Base-by-base conservation (phyloP, 2,888 invertebrate genomes). In the Synanthedon tipuliformis region DNA sequence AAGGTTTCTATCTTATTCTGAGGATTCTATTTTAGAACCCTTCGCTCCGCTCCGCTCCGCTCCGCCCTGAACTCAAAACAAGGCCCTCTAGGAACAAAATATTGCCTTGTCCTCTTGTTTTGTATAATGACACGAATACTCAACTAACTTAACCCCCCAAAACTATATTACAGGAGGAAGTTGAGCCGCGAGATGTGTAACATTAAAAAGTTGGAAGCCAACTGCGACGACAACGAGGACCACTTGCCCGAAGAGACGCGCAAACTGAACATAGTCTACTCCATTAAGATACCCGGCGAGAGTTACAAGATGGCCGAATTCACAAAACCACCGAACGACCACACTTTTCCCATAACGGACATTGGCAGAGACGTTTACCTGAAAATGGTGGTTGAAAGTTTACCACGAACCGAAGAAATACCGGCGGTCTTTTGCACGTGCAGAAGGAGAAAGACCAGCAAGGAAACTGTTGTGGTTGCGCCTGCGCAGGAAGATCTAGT, bases 401-500 rank as follows among this genome's bases (percentile, higher is more conserved):
- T 95, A 63, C 95, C 96, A 23, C 88, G 96, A 48, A 89, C 92
- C 63, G 91, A 93, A 57, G 90, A 90, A 50, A 90, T 94, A 63
- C 95, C 95, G 7, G 78, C 82, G 18, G 81, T 92, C 52, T 75
- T 74, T 63, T 88, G 88, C 65, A 61, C 68, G 55, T 88, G 88
- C 61, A 84, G 81, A 63, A 58, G 87, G 18, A 71, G 81, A 51
- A 34, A 10, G 34, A 60, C 76, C 50, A 83, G 82, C 61, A 78
- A 78, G 59, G 84, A 85, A 49, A 5, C 23, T 1, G 23, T 23
- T 23, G 60, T 66, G 15, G 68, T 78, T 11, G 56, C 63, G 7
- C 66, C 59, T 45, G 41, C 69, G 5, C 80, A 81, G 57, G 85
- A 86, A 15, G 85, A 86, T 50, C 59, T 87, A 52, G 72, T 77